Evolutionary conservation across 2,888 invertebrate species (phyloP).

Genomic region (Thecophora atra): DNA sequence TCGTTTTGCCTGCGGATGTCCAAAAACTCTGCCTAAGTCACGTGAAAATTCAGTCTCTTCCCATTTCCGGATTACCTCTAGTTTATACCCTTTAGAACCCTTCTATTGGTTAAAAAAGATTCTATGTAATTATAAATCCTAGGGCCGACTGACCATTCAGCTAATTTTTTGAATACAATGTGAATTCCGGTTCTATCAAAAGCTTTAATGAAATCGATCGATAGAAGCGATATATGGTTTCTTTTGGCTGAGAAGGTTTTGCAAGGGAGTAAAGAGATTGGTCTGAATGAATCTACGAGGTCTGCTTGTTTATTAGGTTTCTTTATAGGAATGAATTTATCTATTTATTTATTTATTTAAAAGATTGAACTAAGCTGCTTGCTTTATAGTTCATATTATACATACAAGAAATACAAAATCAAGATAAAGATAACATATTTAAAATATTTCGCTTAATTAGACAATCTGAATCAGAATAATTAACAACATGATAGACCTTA

Average conservation of each 20-base stretch:
- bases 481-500: too few species aligned
- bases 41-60: too few species aligned
- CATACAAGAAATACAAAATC: too few species aligned
- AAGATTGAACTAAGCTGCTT: too few species aligned
- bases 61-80: background rate
- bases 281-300: constrained; percentile 18
- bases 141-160: constrained; percentile 18
- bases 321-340: constrained; percentile 33
- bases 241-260: background rate
- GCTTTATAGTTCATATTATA: too few species aligned
- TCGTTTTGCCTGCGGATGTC: too few species aligned
- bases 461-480: too few species aligned
- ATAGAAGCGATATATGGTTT: constrained; percentile 25
- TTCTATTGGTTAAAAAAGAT: constrained; percentile 11
- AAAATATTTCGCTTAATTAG: too few species aligned
- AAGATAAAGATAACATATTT: too few species aligned
- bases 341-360: too few species aligned
- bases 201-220: constrained; percentile 26
- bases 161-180: constrained; percentile 17
- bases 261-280: constrained; percentile 32
- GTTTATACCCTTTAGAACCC: background rate
- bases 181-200: constrained; percentile 31
- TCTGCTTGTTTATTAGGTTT: constrained; percentile 30
- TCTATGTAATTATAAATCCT: constrained; percentile 10
- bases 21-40: too few species aligned